Percentiles rank a stretch among this genome's conserved stretches.
Evolutionary conservation across 2,888 invertebrate genomes (phyloP).

Genomic region (Heliothis peltigera): DNA sequence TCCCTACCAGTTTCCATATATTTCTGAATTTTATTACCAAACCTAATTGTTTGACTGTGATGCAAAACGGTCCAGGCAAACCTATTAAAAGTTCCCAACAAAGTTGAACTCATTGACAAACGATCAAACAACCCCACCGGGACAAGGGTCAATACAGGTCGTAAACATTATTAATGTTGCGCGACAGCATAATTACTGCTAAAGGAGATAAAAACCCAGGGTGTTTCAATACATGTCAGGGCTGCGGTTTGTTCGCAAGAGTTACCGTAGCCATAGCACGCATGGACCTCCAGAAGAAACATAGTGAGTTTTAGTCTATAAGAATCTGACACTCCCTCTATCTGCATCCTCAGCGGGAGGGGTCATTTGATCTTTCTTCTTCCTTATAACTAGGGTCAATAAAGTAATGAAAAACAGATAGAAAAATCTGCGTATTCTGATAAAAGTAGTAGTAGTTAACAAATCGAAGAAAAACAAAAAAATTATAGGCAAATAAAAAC

Average conservation of each 20-base stretch:
- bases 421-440: constrained; percentile 22
- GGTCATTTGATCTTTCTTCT: too few relatives aligned
- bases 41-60: constrained; percentile 22
- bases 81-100: constrained; percentile 52
- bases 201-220: background rate
- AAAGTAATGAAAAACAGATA: constrained; percentile 28
- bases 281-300: too few relatives aligned
- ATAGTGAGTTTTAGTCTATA: too few relatives aligned
- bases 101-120: constrained; percentile 48
- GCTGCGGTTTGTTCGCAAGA: too few relatives aligned
- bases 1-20: background rate
- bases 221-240: background rate
- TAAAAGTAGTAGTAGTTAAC: too few relatives aligned
- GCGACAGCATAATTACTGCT: constrained; percentile 24
- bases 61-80: constrained; percentile 32
- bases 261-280: too few relatives aligned
- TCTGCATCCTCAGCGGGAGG: too few relatives aligned
- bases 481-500: constrained; percentile 39
- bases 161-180: constrained; percentile 21
- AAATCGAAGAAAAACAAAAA: constrained; percentile 40
- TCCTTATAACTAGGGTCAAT: constrained; percentile 15
- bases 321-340: too few relatives aligned
- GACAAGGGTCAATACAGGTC: constrained; percentile 28
- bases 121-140: constrained; percentile 36
- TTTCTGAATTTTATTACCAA: constrained; percentile 4